Conservation (phyloP, 2,797 vertebrate genomes). For the Adrianichthys oophorus region DNA sequence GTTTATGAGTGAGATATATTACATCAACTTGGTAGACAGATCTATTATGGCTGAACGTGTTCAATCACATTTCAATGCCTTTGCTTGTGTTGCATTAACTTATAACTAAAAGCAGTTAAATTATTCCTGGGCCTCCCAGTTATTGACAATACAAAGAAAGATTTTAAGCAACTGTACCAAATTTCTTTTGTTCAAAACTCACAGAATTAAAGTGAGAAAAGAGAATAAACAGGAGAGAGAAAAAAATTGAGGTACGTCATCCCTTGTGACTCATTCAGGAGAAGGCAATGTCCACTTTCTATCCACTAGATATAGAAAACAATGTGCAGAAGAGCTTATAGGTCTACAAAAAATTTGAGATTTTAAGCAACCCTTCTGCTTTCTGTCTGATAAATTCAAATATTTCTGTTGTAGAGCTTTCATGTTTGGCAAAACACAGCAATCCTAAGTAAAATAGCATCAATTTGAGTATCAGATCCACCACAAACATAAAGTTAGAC, state of each 20-base stretch:
- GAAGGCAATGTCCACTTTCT: constrained; percentile 17
- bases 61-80: not conserved
- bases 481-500: too few species aligned
- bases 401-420: too few species aligned
- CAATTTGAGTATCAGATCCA: too few species aligned
- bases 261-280: constrained; percentile 38
- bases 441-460: too few species aligned
- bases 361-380: too few species aligned
- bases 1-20: constrained; percentile 23
- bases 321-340: not conserved
- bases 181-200: not conserved
- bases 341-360: too few species aligned
- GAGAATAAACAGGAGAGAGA: not conserved
- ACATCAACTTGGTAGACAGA: constrained; percentile 13
- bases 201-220: not conserved
- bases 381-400: too few species aligned
- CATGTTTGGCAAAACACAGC: too few species aligned
- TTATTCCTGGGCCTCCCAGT: constrained; percentile 16
- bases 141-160: not conserved
- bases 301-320: not conserved
- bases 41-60: constrained; percentile 13
- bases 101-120: constrained; percentile 1
- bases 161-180: too few species aligned
- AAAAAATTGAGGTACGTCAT: constrained; percentile 12
- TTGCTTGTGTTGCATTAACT: not conserved